These are phyloP conservation scores for Brenthis daphne DNA, from an alignment of 2,888 invertebrate genomes.

Conservation along the genomic window DNA sequence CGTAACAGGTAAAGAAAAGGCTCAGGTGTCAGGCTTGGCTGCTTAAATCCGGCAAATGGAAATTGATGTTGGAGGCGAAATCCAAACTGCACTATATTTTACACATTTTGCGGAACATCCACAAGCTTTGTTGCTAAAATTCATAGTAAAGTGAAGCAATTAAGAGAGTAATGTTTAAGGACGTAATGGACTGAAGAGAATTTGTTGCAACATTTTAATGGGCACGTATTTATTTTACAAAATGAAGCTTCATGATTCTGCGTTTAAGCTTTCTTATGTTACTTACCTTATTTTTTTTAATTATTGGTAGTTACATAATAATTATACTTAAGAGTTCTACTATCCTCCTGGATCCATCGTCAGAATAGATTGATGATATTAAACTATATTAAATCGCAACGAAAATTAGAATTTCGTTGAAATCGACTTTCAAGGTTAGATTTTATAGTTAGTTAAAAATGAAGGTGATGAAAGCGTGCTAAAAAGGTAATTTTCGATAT, in stretches of 20 bases:
- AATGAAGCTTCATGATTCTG: constrained; percentile 60
- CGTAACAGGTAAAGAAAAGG: constrained; percentile 51
- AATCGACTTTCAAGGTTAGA: too few relatives aligned
- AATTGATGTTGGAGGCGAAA: constrained; percentile 71
- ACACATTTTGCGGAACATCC: constrained; percentile 66
- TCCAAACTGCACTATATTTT: constrained; percentile 72
- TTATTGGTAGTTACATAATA: constrained; percentile 23
- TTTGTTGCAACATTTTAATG: constrained; percentile 71
- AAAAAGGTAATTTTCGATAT: too few relatives aligned
- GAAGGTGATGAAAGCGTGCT: too few relatives aligned
- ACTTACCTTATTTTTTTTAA: constrained; percentile 41
- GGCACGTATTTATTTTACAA: constrained; percentile 67
- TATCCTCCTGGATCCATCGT: too few relatives aligned
- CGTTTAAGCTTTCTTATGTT: constrained; percentile 43
- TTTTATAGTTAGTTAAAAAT: too few relatives aligned
- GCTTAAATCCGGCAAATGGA: constrained; percentile 71
- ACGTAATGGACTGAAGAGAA: constrained; percentile 75
- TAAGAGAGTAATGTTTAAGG: constrained; percentile 74
- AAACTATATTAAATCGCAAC: too few relatives aligned
- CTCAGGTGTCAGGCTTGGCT: constrained; percentile 63
- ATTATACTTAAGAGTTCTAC: not conserved
- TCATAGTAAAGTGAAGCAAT: constrained; percentile 77
- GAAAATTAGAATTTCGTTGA: too few relatives aligned
- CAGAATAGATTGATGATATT: too few relatives aligned
- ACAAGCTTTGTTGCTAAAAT: constrained; percentile 73